Evolutionary conservation across 2,113 vertebrate genomes (phyloP), one percentile per base, ranked within the genome.

Genomic region (Chrysemys picta): DNA sequence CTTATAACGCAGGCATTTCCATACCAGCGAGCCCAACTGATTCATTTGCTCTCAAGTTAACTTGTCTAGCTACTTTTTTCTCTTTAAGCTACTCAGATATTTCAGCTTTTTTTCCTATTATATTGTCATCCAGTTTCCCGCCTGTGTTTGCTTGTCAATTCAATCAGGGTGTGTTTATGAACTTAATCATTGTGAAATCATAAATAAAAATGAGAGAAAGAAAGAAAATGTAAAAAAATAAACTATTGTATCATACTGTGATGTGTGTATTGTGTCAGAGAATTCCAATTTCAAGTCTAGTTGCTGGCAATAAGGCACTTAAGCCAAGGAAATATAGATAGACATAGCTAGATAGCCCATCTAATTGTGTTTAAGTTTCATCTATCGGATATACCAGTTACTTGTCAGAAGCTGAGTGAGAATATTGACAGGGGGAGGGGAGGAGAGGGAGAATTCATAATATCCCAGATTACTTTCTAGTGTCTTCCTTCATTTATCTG

Each of bases 61-160:
- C 13, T 76, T 76, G 13, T 65, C 27, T 81, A 21, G 2, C 5
- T 82, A n/a, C 47, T 90, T 75, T 88, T 56, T 72, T 38, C 65
- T 72, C 35, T 38, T 76, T 75, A 42, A 89, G 62, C 3, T 8
- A 45, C 7, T 19, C 12, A 1, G 0, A 14, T 47, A 92, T 38
- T 89, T 89, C 54, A 47, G 35, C 5, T 89, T 96, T 82, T 83
- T 45, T 31, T 53, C 95, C 81, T 89, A 72, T 38, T 88, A 22
- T n/a, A 87, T 6, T 5, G 3, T 56, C 54, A 82, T 7, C 8
- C 69, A 52, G 79, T 80, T 92, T 72, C 21, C 22, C 10, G 56
- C 84, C 86, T 88, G 75, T 89, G 86, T 42, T 94, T 7, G 1
- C 12, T 27, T 3, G 0, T 16, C 86, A 7, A 82, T 22, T 72